Evolutionary conservation across 2,888 invertebrate species (phyloP).

Genomic region (Adelphocoris suturalis): DNA sequence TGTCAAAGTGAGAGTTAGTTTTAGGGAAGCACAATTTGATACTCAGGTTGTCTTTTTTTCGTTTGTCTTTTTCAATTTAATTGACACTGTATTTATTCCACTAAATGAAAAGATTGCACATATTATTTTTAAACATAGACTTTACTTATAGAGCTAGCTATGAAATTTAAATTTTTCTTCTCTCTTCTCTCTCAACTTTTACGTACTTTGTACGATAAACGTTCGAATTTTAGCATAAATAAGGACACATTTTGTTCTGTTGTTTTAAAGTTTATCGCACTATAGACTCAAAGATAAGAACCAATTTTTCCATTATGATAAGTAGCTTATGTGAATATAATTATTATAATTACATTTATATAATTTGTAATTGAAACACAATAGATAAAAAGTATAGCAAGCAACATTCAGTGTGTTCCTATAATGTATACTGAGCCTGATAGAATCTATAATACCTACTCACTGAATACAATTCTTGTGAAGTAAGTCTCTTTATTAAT

Average conservation of each 20-base stretch:
- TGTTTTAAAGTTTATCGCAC: slow-evolving; percentile 52
- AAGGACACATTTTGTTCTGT: slow-evolving; percentile 42
- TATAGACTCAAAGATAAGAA: slow-evolving; percentile 43
- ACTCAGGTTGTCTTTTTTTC: slow-evolving; percentile 64
- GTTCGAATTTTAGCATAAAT: slow-evolving; percentile 26
- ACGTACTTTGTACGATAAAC: slow-evolving; percentile 2
- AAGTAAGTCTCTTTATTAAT: background rate
- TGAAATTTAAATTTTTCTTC: slow-evolving; percentile 6
- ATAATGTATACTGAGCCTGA: slow-evolving; percentile 59
- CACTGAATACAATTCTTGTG: slow-evolving; percentile 67
- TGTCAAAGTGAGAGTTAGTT: slow-evolving; percentile 66
- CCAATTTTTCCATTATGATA: slow-evolving; percentile 61
- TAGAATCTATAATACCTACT: slow-evolving; percentile 53
- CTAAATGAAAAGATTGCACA: slow-evolving; percentile 48
- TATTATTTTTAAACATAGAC: slow-evolving; percentile 42
- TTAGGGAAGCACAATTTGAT: slow-evolving; percentile 70
- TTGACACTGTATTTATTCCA: slow-evolving; percentile 61
- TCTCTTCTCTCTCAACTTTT: background rate
- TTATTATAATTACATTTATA: slow-evolving; percentile 58
- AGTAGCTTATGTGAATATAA: slow-evolving; percentile 54
- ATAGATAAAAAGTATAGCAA: slow-evolving; percentile 58
- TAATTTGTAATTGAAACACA: slow-evolving; percentile 50
- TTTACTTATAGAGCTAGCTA: slow-evolving; percentile 18
- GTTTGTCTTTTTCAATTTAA: slow-evolving; percentile 20
- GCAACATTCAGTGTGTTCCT: slow-evolving; percentile 68